Evolutionary conservation across 2,113 vertebrate species (phyloP), one percentile per base, ranked within the genome.

Genomic region (Buteo buteo): DNA sequence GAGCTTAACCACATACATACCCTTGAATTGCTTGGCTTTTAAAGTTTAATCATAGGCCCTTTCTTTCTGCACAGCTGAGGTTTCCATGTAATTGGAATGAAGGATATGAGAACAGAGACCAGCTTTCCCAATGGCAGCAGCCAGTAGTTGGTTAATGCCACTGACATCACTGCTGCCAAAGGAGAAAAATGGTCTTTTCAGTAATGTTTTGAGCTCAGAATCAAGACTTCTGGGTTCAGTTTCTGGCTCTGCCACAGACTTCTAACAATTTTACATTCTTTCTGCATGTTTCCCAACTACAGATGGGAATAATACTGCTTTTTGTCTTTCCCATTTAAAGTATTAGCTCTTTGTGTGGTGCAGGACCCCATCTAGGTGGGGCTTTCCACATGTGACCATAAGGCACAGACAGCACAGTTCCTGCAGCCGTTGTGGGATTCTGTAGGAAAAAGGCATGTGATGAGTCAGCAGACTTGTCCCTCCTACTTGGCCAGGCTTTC

Each of bases 11-110:
- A 86, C 91, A 96, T 54, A 74, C 31, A 44, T 95, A 83, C 82
- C 94, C 95, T 96, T 76, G 96, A 95, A 97, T 94, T 97, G 91
- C 96, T 95, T 94, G 87, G 92, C 89, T 98, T 97, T 94, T 81
- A 86, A 96, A 93, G 59, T 90, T 91, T 72, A 70, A 93, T 97
- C 94, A 90, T 67, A 95, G 84, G 38, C 69, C 28, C 44, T 88
- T 91, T 94, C 59, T 91, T 96, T 58, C 72, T 79, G 84, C 58
- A 58, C 29, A 81, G 49, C 84, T 82, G 91, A 94, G 73, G 90
- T 94, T 96, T 95, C 82, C 57, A 31, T 74, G 40, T 76, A 74
- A 50, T 74, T 85, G 49, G 71, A 72, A 76, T 70, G 59, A 93
- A 70, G 88, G 62, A 50, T 67, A 76, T 38, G 76, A 88, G 67